These are phyloP conservation scores for Scaptodrosophila lebanonensis DNA, from an alignment of 1,140 invertebrate species.

Conservation along the genomic window DNA sequence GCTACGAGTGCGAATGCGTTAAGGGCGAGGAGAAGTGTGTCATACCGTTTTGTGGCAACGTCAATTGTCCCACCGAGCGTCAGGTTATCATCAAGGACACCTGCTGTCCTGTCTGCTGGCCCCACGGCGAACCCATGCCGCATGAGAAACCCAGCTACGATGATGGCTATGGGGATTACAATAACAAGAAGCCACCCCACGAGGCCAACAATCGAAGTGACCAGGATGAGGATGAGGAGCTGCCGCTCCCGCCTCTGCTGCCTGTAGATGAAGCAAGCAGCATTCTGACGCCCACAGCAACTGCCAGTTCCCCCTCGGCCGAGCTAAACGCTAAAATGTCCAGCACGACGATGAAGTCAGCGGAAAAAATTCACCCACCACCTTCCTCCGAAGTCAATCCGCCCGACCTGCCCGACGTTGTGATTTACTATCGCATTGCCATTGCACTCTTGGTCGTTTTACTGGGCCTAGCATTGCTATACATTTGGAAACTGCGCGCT, in stretches of 20 bases:
- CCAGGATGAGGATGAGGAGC: background rate
- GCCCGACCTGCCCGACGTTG: slow-evolving; percentile 14
- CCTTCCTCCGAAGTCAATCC: background rate
- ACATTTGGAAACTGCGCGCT: slow-evolving; percentile 48
- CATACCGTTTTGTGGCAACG: slow-evolving; percentile 49
- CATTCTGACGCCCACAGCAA: slow-evolving; percentile 5
- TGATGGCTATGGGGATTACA: slow-evolving; percentile 29
- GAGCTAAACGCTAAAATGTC: slow-evolving; percentile 2
- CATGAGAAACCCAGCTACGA: slow-evolving; percentile 24
- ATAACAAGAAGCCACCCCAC: slow-evolving; percentile 22
- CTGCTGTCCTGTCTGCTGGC: slow-evolving; percentile 72
- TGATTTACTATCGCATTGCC: slow-evolving; percentile 1
- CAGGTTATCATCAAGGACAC: slow-evolving; percentile 55
- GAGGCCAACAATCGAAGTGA: too few relatives aligned
- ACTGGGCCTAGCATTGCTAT: slow-evolving; percentile 1
- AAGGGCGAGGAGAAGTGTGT: slow-evolving; percentile 59
- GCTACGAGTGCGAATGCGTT: slow-evolving; percentile 61
- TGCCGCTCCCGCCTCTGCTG: slow-evolving; percentile 5
- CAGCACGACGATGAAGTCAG: slow-evolving; percentile 4
- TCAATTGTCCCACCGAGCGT: slow-evolving; percentile 57
- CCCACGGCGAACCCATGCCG: slow-evolving; percentile 55
- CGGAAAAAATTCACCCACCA: too few relatives aligned
- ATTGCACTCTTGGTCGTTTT: slow-evolving; percentile 14
- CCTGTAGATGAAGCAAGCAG: slow-evolving; percentile 1
- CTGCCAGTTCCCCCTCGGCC: background rate